Base-by-base conservation (phyloP, 92 coral and sea anemone genomes). In the Isaurus tuberculatus region DNA sequence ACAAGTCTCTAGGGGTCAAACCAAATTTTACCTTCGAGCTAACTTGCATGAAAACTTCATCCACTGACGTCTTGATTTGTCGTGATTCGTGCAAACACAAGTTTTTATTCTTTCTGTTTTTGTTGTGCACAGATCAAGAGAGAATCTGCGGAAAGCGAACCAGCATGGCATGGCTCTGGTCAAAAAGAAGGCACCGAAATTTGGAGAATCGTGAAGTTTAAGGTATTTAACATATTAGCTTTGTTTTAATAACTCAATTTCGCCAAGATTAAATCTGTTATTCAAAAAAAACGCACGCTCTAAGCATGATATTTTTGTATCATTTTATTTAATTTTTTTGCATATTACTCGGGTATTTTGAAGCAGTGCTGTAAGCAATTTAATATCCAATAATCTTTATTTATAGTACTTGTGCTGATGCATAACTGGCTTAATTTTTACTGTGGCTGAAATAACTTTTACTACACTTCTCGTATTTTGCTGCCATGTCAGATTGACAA, bases 141-240 rank as follows among this genome's bases (percentile, higher is more conserved):
- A 36, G 93, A 87, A 20, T 87, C 93, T 0, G 93, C 96, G 0
- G 84, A 81, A 17, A 67, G 81, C 0, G 96, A 92, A 25, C 86
- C 86, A 0, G 96, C 96, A 0, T 92, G 96, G 96, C 79, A 87
- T 8, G 93, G 93, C 29, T 92, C 96, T 42, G 96, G 96, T 0
- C 83, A 80, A 14, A 77, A 87, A 58, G 91, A 83, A 64, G 96
- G 96, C 15, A 51, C 84, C 37, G 91, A 92, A 78, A 43, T 92
- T 22, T 92, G 96, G 96, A 79, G 96, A 86, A 92, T 92, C 43
- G 89, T 85, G 15, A 88, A 92, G 49, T 92, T 92, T 74, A 85
- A 92, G 92, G 96, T 92, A 20, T 40, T 40, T 40, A n/a, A 7
- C 25, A 19, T 53, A 17, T 5, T 5, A 2, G 25, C 20, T 17